Conservation (phyloP, 2,113 vertebrate genomes). For the Phyllopteryx taeniolatus region DNA sequence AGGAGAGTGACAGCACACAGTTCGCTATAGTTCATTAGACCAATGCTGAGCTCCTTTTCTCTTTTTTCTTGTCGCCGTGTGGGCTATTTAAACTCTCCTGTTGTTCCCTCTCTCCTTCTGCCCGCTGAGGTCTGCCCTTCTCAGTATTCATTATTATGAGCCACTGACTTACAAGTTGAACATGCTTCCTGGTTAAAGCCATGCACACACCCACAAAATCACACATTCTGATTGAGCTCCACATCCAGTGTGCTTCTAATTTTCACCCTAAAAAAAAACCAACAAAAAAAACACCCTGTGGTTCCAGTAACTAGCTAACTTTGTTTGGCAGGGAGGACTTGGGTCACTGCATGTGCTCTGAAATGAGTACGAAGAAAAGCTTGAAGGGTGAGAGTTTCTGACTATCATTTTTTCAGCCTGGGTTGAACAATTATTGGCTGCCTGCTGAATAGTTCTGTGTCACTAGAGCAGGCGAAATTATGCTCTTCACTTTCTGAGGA, state of each 20-base stretch:
- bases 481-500: conserved; percentile 60
- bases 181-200: conserved; percentile 40
- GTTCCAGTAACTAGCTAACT: conserved; percentile 43
- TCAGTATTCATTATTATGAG: conserved; percentile 57
- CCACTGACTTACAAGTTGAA: conserved; percentile 54
- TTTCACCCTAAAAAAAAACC: conserved; percentile 60
- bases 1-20: conserved; percentile 60
- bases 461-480: conserved; percentile 63
- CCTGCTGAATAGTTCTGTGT: conserved; percentile 58
- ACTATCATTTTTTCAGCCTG: conserved; percentile 53
- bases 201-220: conserved; percentile 33
- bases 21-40: conserved; percentile 59
- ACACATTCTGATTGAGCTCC: conserved; percentile 57
- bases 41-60: conserved; percentile 15
- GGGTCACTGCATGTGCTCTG: conserved; percentile 28
- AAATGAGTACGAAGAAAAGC: conserved; percentile 31
- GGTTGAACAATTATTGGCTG: conserved; percentile 53
- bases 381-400: conserved; percentile 42
- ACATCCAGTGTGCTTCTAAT: conserved; percentile 51
- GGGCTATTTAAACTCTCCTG: conserved; percentile 2
- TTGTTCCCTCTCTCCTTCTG: conserved; percentile 11
- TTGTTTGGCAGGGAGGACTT: conserved; percentile 38
- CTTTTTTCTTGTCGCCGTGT: not conserved
- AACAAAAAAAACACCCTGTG: conserved; percentile 22
- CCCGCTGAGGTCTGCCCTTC: conserved; percentile 28